Percentiles rank a stretch among this genome's conserved stretches.
phyloP scores from a whole-genome alignment of 2,113 vertebrate genomes.

The Saguinus imperator region DNA sequence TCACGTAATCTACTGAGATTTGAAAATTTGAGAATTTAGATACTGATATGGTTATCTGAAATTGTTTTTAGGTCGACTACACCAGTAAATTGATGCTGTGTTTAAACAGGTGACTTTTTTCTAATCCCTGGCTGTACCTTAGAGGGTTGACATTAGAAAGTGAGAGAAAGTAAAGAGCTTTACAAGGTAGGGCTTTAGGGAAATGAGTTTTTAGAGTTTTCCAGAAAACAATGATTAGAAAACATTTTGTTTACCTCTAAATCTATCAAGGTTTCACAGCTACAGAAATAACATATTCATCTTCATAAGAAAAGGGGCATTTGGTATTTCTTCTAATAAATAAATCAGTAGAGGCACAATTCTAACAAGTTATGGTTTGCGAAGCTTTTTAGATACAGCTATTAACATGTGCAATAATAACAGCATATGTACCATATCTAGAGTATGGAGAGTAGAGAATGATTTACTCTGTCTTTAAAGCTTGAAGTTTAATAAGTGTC shows the following conservation, averaged over 20 bases:
- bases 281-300: conserved; percentile 13
- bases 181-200: not conserved
- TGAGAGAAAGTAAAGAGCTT: conserved; percentile 9
- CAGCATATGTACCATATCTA: not conserved
- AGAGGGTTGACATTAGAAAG: not conserved
- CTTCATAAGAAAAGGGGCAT: not conserved
- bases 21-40: not conserved
- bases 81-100: not conserved
- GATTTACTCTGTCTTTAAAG: not conserved
- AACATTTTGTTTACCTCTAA: conserved; percentile 19
- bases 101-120: not conserved
- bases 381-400: not conserved
- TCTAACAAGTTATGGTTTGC: not conserved
- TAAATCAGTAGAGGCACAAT: not conserved
- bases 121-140: not conserved
- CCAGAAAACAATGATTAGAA: conserved; percentile 18
- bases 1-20: not conserved
- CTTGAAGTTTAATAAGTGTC: not conserved
- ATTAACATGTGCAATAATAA: not conserved
- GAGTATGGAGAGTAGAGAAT: not conserved
- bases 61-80: not conserved
- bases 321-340: conserved; percentile 12
- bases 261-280: not conserved
- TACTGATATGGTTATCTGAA: not conserved
- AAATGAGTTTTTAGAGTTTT: not conserved